Evolutionary conservation across 2,113 vertebrate genomes (phyloP).

Genomic region (Hucho hucho): DNA sequence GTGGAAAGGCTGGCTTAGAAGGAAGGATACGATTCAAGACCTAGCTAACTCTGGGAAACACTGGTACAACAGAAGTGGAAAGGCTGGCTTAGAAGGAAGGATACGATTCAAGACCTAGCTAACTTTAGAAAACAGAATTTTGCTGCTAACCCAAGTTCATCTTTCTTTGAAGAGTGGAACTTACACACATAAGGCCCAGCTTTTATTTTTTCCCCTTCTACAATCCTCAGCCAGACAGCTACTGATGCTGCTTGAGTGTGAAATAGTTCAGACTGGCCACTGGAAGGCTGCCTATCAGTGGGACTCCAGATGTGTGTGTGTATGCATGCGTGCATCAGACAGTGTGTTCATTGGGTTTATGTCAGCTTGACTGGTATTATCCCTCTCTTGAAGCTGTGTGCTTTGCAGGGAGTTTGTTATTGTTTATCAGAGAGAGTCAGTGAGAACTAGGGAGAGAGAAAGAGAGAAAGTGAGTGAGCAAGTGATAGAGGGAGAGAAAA

Average conservation of each 20-base stretch:
- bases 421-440: conserved; percentile 4
- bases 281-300: conserved; percentile 62
- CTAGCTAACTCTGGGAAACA: conserved; percentile 27
- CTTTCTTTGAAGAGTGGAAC: background rate
- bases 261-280: conserved; percentile 46
- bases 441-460: no score
- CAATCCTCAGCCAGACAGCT: background rate
- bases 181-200: background rate
- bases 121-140: no score
- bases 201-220: background rate
- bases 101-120: background rate
- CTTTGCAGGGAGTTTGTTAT: conserved; percentile 15
- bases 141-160: no score
- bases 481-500: no score
- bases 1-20: background rate
- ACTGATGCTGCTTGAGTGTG: conserved; percentile 33
- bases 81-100: background rate
- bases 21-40: background rate
- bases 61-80: background rate
- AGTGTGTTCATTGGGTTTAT: background rate
- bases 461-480: no score
- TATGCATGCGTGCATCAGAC: no score
- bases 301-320: conserved; percentile 42
- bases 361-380: conserved; percentile 19
- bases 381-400: conserved; percentile 12